Evolutionary conservation across 2,113 vertebrate genomes (phyloP).

Genomic region (Ptilonorhynchus violaceus): DNA sequence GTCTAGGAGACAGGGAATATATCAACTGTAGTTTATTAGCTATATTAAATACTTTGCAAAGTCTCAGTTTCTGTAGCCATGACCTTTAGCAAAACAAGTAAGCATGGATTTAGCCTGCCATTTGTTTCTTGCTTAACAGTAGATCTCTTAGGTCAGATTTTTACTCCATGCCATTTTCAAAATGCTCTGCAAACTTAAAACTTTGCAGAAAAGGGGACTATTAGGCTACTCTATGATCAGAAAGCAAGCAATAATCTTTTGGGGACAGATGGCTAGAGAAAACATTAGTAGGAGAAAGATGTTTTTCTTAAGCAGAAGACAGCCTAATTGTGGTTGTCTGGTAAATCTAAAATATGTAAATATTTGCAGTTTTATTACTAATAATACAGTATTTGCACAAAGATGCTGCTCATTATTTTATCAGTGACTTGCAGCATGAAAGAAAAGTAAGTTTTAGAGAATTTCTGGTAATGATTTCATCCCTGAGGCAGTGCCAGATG

Average conservation of each 20-base stretch:
- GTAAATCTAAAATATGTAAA: not conserved
- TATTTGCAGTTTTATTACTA: not conserved
- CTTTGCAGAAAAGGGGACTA: not conserved
- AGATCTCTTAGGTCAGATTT: not conserved
- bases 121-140: not conserved
- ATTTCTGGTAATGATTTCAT: not conserved
- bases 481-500: not conserved
- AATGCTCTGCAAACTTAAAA: not conserved
- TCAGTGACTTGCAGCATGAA: not conserved
- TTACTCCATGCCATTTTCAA: not conserved
- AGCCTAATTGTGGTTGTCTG: not conserved
- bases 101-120: not conserved
- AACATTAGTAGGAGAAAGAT: not conserved
- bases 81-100: not conserved
- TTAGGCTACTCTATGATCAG: not conserved
- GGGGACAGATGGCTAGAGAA: not conserved
- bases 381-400: not conserved
- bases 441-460: not conserved
- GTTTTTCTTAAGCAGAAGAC: not conserved
- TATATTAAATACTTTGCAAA: not conserved
- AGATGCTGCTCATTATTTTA: not conserved
- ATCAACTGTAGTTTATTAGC: not conserved
- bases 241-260: not conserved
- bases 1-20: not conserved
- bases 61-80: not conserved